phyloP scores from a whole-genome alignment of 2,888 invertebrate genomes.

The Drosophila acutilabella region DNA sequence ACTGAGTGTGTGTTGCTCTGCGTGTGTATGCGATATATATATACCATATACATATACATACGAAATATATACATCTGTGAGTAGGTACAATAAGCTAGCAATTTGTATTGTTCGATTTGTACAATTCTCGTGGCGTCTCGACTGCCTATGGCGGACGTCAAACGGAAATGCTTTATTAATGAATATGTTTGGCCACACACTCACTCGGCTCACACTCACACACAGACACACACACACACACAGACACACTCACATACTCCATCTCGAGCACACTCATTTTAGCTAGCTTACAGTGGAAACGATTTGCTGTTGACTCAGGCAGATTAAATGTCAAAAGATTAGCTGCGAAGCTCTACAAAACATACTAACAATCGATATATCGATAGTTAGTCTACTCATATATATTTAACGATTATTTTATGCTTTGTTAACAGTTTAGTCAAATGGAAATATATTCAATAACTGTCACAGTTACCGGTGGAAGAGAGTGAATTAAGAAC shows the following conservation, averaged over 20 bases:
- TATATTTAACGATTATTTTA: no score
- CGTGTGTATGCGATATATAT: background rate
- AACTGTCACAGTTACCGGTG: no score
- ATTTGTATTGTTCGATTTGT: constrained; percentile 54
- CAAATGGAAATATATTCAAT: no score
- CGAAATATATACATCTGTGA: background rate
- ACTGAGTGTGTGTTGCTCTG: constrained; percentile 3
- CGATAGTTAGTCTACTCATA: background rate
- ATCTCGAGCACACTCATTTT: constrained; percentile 5
- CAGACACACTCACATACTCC: background rate
- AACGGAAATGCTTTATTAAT: constrained; percentile 58
- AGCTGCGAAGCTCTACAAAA: background rate
- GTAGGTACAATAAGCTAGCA: constrained; percentile 32
- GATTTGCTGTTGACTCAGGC: constrained; percentile 11
- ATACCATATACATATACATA: background rate
- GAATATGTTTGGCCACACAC: constrained; percentile 43
- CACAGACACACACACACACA: constrained; percentile 5
- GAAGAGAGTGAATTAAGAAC: no score
- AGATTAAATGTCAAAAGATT: constrained; percentile 4
- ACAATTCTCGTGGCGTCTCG: constrained; percentile 25
- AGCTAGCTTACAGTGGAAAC: constrained; percentile 19
- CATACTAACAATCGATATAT: background rate
- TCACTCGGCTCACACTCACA: constrained; percentile 4
- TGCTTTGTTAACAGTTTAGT: no score
- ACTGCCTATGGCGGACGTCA: constrained; percentile 17